Evolutionary conservation across 2,888 invertebrate genomes (phyloP).

Genomic region (Morpho helenor): DNA sequence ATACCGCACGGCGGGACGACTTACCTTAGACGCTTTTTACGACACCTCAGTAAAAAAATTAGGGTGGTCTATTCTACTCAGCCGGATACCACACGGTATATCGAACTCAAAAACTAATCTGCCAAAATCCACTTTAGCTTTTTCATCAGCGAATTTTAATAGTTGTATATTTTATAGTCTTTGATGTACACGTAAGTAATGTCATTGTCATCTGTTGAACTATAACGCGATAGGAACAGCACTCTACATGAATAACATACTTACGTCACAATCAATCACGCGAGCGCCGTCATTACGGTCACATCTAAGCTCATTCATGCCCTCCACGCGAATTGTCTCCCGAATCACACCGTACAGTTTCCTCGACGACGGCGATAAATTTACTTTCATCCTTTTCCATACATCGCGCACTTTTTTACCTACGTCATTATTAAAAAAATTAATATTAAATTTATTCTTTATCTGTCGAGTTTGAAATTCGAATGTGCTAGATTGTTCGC

Average conservation of each 20-base stretch:
- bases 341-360: conserved; percentile 51
- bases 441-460: conserved; percentile 10
- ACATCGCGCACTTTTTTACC: conserved; percentile 48
- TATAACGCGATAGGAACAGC: conserved; percentile 16
- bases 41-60: too few species aligned
- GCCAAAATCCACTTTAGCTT: too few species aligned
- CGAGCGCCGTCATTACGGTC: conserved; percentile 52
- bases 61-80: too few species aligned
- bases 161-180: too few species aligned
- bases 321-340: conserved; percentile 56
- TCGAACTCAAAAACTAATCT: too few species aligned
- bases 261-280: conserved; percentile 46
- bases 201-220: not conserved
- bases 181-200: too few species aligned
- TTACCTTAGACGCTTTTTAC: too few species aligned
- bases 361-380: conserved; percentile 70
- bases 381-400: conserved; percentile 73
- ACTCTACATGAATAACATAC: conserved; percentile 21
- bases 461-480: conserved; percentile 12
- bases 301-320: conserved; percentile 65
- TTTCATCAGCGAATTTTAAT: too few species aligned
- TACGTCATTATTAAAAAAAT: conserved; percentile 27
- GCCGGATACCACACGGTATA: too few species aligned
- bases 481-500: conserved; percentile 14
- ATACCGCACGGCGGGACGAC: too few species aligned